Percentiles rank a stretch among this genome's conserved stretches.
Conservation (phyloP, 2,113 vertebrate genomes). For the Stegastes partitus region DNA sequence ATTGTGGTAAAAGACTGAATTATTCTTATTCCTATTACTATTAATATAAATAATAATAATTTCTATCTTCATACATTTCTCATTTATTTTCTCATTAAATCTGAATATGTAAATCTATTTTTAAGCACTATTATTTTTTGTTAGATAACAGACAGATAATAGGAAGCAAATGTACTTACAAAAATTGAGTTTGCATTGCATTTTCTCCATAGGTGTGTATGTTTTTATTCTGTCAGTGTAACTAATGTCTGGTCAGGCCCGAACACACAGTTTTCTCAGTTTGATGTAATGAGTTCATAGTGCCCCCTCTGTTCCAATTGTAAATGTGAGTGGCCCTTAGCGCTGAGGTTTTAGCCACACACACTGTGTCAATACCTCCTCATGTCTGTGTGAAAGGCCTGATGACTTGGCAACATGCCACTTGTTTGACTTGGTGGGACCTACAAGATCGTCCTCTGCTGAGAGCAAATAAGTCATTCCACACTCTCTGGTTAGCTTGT, state of each 20-base stretch:
- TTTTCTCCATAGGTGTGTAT: constrained; percentile 5
- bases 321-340: constrained; percentile 57
- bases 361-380: constrained; percentile 76
- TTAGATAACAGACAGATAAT: too few relatives aligned
- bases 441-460: constrained; percentile 82
- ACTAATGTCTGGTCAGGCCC: constrained; percentile 40
- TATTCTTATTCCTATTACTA: too few relatives aligned
- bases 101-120: too few relatives aligned
- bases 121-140: too few relatives aligned
- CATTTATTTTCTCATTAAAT: too few relatives aligned
- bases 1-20: too few relatives aligned
- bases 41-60: too few relatives aligned
- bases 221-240: constrained; percentile 43
- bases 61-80: too few relatives aligned
- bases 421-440: constrained; percentile 84
- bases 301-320: constrained; percentile 55
- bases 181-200: too few relatives aligned
- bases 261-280: constrained; percentile 56
- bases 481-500: constrained; percentile 12
- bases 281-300: constrained; percentile 51
- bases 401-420: constrained; percentile 79
- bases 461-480: constrained; percentile 80
- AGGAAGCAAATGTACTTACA: too few relatives aligned
- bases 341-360: constrained; percentile 59
- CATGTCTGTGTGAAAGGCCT: constrained; percentile 72